Base-by-base conservation (phyloP, 2,797 vertebrate species). In the Rhincodon typus region DNA sequence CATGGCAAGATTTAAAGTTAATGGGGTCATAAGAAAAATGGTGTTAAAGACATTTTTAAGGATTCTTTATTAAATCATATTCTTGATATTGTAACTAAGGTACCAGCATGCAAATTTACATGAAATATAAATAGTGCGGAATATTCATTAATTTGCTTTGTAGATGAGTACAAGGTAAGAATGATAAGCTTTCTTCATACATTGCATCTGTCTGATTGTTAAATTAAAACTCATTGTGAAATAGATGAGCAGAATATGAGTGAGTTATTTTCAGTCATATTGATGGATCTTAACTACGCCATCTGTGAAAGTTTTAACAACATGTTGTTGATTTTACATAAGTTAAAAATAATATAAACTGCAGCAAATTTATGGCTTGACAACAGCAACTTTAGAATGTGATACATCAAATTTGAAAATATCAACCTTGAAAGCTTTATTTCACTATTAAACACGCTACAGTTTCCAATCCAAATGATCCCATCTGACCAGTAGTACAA, bases 181-280 rank as follows among this genome's bases (percentile, higher is more conserved):
- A 91, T n/a, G 62, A 66, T 17, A 13, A 17, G 12, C 15, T 34
- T 34, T n/a, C 88, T 66, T 38, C 57, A 7, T 91, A 2, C 13
- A 19, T 57, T 90, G 87, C 30, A 15, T 77, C 74, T 77, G 77
- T 82, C n/a, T 82, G 38, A 38, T 66, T 38, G 88, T n/a, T 91
- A 34, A 91, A 91, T 91, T 62, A 88, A 57, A 88, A 88, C 12
- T 88, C 50, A 91, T 57, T n/a, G 57, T 38, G 34, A 91, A 66
- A 66, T 66, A 91, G 8, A 66, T n/a, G 88, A 66, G 88, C 57
- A 66, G 88, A 91, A 91, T 66, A 66, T 91, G 88, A n/a, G 66
- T 66, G 17, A 91, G 66, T 19, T 66, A 38, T 19, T n/a, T n/a
- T 88, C 17, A 66, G 57, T 0, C 15, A 50, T 34, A 77, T n/a